Conservation (phyloP, 2,888 invertebrate species). For the Danaus chrysippus region DNA sequence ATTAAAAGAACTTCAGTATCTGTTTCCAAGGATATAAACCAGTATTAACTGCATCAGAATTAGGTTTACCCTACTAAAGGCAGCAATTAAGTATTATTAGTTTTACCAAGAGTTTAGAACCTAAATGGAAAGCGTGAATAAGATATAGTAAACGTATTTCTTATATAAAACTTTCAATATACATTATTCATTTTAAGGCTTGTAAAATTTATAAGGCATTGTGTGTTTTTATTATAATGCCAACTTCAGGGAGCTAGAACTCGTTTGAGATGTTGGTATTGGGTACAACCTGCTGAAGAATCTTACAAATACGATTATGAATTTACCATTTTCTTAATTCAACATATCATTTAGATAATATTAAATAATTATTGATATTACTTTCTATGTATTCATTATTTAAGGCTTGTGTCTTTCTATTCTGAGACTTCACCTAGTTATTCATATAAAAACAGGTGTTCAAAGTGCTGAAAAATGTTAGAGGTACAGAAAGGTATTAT, state of each 20-base stretch:
- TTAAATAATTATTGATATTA: no score
- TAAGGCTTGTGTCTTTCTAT: no score
- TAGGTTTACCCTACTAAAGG: not conserved
- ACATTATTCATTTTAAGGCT: conserved; percentile 10
- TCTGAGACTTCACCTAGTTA: no score
- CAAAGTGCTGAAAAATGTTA: conserved; percentile 31
- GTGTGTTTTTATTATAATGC: conserved; percentile 27
- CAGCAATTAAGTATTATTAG: not conserved
- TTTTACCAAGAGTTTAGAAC: not conserved
- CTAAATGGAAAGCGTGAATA: no score
- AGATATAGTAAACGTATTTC: not conserved
- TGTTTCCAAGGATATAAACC: no score
- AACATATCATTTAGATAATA: no score
- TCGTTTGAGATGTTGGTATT: conserved; percentile 24
- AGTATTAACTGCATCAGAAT: not conserved
- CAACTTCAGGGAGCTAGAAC: conserved; percentile 14
- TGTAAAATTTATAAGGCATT: conserved; percentile 15
- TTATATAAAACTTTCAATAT: not conserved
- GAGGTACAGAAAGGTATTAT: conserved; percentile 25
- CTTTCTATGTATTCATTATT: no score
- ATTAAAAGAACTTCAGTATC: not conserved
- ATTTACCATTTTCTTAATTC: no score
- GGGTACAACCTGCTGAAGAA: no score
- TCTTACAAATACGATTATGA: no score
- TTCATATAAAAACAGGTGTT: conserved; percentile 23